These are phyloP conservation scores for Euura lappo DNA, from an alignment of 1,140 invertebrate species.

Conservation along the genomic window DNA sequence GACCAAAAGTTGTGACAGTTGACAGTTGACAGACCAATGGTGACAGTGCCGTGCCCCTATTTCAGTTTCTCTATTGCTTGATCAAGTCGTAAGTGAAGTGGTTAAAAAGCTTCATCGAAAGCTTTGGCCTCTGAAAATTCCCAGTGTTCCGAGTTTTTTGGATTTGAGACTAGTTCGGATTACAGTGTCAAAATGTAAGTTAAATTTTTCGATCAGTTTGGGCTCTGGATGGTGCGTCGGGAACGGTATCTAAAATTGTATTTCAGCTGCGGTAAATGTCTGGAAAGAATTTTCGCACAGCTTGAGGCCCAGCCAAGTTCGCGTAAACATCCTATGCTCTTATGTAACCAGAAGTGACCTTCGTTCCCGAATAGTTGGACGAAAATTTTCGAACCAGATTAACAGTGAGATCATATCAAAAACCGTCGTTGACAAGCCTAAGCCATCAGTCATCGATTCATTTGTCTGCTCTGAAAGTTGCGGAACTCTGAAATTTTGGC, in stretches of 20 bases:
- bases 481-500: no score
- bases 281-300: background rate
- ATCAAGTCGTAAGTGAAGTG: no score
- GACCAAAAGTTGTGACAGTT: background rate
- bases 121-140: no score
- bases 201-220: background rate
- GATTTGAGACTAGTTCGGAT: background rate
- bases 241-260: constrained; percentile 2
- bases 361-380: background rate
- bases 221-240: background rate
- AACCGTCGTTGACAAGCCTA: no score
- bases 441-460: no score
- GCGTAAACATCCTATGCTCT: background rate
- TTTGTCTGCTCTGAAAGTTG: no score
- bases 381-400: background rate
- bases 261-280: background rate
- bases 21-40: background rate
- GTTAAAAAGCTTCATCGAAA: no score
- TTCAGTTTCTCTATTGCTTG: no score
- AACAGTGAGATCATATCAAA: background rate
- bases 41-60: no score
- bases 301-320: background rate
- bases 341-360: background rate
- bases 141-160: no score
- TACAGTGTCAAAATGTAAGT: background rate